These are phyloP conservation scores for Rhagium mordax DNA, from an alignment of 2,888 invertebrate species.

Conservation along the genomic window DNA sequence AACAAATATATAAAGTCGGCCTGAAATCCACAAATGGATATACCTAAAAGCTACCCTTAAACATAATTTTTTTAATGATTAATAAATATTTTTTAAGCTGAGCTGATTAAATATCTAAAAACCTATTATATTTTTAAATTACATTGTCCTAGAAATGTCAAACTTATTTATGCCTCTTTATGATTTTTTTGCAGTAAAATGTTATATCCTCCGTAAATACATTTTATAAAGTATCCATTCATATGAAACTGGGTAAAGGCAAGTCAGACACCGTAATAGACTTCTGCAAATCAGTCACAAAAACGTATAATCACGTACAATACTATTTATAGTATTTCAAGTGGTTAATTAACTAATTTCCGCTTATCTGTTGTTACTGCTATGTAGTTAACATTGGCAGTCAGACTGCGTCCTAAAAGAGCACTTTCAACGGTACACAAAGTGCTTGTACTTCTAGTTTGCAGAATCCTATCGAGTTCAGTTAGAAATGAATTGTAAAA, in stretches of 20 bases:
- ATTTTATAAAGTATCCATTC: no score
- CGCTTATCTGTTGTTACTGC: not conserved
- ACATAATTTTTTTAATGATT: no score
- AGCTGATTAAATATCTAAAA: no score
- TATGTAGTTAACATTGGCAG: not conserved
- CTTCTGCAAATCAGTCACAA: not conserved
- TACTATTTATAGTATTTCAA: not conserved
- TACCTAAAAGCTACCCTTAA: no score
- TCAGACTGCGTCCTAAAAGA: not conserved
- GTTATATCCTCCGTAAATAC: no score
- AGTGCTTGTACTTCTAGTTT: not conserved
- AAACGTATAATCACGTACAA: not conserved
- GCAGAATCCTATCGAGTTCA: not conserved
- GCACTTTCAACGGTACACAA: constrained; percentile 5
- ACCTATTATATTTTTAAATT: no score
- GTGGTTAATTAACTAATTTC: constrained; percentile 8
- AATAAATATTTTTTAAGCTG: no score
- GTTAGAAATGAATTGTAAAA: not conserved
- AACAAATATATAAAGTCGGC: no score
- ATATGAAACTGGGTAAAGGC: not conserved
- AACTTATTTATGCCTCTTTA: no score
- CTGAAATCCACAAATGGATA: no score
- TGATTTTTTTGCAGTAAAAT: no score
- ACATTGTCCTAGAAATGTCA: no score
- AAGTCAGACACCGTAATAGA: not conserved